A percentile compares a stretch with the other conserved stretches of the same genome.
phyloP scores from a whole-genome alignment of 2,888 invertebrate species.

The Lasius platythorax region DNA sequence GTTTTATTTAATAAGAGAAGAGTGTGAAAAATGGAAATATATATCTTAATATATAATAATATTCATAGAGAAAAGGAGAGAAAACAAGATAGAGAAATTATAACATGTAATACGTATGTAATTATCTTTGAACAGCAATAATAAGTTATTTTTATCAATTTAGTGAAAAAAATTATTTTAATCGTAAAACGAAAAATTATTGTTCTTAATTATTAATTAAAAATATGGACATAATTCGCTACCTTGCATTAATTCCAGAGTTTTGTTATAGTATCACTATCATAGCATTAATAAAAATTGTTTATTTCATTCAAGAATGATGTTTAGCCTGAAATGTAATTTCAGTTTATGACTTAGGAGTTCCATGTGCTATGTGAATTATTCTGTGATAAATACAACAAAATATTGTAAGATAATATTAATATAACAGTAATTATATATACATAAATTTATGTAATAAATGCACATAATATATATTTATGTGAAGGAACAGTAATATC shows the following conservation, averaged over 20 bases:
- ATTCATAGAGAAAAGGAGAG: not conserved
- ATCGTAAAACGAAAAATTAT: slow-evolving; percentile 1
- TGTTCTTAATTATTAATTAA: not conserved
- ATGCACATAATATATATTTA: slow-evolving; percentile 6
- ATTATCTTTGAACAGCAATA: not conserved
- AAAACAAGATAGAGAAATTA: not conserved
- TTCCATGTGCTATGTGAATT: slow-evolving; percentile 39
- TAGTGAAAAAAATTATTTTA: not conserved
- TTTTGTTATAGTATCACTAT: not conserved
- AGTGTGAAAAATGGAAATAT: not conserved
- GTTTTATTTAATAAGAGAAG: not conserved
- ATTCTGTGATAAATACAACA: slow-evolving; percentile 66
- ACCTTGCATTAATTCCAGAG: not conserved
- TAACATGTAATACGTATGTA: not conserved
- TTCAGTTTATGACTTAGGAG: not conserved
- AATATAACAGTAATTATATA: slow-evolving; percentile 12
- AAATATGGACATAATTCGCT: not conserved
- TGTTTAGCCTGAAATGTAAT: slow-evolving; percentile 29
- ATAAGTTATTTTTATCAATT: slow-evolving; percentile 2
- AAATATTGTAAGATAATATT: slow-evolving; percentile 14
- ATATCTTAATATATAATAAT: too few relatives aligned
- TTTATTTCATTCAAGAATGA: slow-evolving; percentile 14
- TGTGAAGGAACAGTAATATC: not conserved
- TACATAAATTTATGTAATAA: slow-evolving; percentile 14
- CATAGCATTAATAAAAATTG: not conserved